These are phyloP conservation scores for Myzus persicae DNA, from an alignment of 1,140 invertebrate genomes.

Conservation along the genomic window DNA sequence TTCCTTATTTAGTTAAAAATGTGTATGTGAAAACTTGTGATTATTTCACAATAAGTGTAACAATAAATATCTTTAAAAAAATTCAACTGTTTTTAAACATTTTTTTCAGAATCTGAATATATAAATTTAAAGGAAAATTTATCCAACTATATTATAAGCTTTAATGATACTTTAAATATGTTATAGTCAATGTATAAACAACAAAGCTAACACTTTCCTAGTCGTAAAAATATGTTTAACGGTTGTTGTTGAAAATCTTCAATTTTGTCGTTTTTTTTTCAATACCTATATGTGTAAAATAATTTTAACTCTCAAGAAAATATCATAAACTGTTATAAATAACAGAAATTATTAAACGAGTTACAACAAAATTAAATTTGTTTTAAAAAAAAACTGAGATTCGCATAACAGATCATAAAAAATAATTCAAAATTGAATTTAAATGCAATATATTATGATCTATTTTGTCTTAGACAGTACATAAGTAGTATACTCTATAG, in stretches of 20 bases:
- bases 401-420: not conserved
- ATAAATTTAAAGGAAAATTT: not conserved
- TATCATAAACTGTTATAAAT: not conserved
- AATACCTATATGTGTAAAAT: slow-evolving; percentile 27
- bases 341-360: not conserved
- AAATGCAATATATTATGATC: not conserved
- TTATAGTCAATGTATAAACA: not conserved
- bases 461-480: not conserved
- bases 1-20: not conserved
- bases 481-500: not conserved
- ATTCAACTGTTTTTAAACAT: not conserved
- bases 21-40: not conserved
- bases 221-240: slow-evolving; percentile 13
- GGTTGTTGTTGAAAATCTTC: not conserved
- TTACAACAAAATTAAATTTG: not conserved
- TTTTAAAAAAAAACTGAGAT: not conserved
- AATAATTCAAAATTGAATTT: slow-evolving; percentile 16
- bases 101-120: not conserved
- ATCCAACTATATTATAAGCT: no score
- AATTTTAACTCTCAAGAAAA: slow-evolving; percentile 27
- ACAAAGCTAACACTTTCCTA: slow-evolving; percentile 11
- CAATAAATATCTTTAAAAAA: not conserved
- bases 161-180: not conserved
- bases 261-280: slow-evolving; percentile 7
- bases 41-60: not conserved